Conservation (phyloP, 2,113 vertebrate species). For the Prolemur simus region DNA sequence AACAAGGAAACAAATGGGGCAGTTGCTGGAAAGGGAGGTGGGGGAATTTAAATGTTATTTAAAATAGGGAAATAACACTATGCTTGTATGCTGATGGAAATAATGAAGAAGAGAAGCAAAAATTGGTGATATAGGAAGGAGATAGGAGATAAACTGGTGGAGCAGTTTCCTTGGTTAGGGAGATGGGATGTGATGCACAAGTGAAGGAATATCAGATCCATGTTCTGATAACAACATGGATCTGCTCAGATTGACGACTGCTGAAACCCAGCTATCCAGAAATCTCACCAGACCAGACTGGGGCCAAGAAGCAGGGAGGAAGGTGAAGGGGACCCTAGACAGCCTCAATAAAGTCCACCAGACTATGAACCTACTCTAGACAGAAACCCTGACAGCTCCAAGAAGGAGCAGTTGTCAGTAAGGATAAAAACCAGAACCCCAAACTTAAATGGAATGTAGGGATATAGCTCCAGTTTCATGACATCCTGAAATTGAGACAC, state of each 20-base stretch:
- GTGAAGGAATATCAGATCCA: not conserved
- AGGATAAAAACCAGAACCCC: not conserved
- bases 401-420: not conserved
- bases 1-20: not conserved
- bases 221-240: not conserved
- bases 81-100: not conserved
- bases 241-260: not conserved
- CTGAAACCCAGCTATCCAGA: not conserved
- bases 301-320: not conserved
- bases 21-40: not conserved
- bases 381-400: not conserved
- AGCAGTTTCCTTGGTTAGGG: not conserved
- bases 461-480: not conserved
- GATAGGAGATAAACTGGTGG: not conserved
- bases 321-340: not conserved
- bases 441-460: not conserved
- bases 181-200: not conserved
- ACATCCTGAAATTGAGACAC: not conserved
- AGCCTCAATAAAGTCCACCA: not conserved
- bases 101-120: not conserved
- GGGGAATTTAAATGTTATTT: not conserved
- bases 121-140: not conserved
- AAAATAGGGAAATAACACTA: not conserved
- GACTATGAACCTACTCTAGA: not conserved
- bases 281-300: not conserved